These are phyloP conservation scores for Podiceps cristatus DNA, from an alignment of 2,113 vertebrate species.

Conservation along the genomic window DNA sequence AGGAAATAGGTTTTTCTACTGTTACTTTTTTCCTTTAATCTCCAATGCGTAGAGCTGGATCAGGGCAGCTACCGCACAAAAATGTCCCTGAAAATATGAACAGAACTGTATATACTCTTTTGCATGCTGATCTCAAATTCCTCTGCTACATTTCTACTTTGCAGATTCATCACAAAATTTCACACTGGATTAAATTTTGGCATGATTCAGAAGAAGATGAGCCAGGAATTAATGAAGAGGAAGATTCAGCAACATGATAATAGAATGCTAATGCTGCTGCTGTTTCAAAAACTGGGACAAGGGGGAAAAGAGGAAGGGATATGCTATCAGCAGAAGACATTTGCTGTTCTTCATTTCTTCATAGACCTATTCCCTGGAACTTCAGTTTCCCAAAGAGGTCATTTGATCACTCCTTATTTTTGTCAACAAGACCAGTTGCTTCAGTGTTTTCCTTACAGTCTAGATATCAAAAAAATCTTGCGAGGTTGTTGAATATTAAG, in stretches of 20 bases:
- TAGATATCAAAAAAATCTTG: background rate
- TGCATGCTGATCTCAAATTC: background rate
- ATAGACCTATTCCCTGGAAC: background rate
- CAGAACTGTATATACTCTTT: background rate
- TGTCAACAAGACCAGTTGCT: background rate
- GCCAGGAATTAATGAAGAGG: background rate
- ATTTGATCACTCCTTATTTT: background rate
- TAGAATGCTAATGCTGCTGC: background rate
- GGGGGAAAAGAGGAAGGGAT: background rate
- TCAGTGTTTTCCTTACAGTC: background rate
- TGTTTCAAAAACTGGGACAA: background rate
- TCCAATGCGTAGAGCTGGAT: accelerated
- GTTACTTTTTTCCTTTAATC: background rate
- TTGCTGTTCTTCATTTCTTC: background rate
- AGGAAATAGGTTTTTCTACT: background rate
- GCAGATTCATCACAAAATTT: background rate
- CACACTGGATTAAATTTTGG: background rate
- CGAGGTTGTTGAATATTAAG: background rate
- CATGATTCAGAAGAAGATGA: background rate
- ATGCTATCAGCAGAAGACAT: background rate
- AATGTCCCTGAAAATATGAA: background rate
- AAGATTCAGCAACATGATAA: background rate
- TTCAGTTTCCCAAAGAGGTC: background rate
- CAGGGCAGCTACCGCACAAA: background rate
- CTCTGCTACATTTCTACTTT: background rate